Base-by-base conservation (phyloP, 2,888 invertebrate species). In the Maniola hyperantus region DNA sequence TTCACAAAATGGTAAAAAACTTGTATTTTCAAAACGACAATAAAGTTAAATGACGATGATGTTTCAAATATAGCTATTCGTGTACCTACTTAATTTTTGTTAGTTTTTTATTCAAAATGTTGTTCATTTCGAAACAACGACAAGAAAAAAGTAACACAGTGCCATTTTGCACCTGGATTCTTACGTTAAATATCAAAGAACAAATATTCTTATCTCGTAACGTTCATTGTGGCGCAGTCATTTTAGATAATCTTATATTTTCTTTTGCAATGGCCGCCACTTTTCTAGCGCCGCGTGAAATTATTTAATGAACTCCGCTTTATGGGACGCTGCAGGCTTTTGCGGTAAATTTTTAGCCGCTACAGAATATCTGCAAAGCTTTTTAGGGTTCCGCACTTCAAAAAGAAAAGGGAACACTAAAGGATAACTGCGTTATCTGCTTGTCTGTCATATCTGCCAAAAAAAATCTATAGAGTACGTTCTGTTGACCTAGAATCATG, bases 261-360 rank as follows among this genome's bases (percentile, higher is more conserved):
- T 62, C 62, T 42, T 68, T 64, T 62, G 64, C 68, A 70, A 66
- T 50, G 44, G 26, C 61, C 50, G 58, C 57, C 51, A 54, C 58
- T 61, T 59, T 57, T 63, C 64, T 70, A 65, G 68, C 66, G 58
- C 68, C 53, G 64, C 70, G 64, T 64, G 61, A 66, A 68, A 66
- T 70, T 70, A 70, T 70, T 68, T 68, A 68, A 70, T 70, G 62
- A 70, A 64, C 64, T 68, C 54, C 20, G 61, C 39, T 68, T 65
- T 70, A 70, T 64, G 65, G 63, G 55, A 57, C 63, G 55, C 65
- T 68, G 63, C 51, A 61, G 62, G 65, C 57, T 68, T 64, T 65
- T 44, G 39, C 65, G 55, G 60, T 60, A 60, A 53, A 66, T 63
- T 65, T 67, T 68, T 65, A 57, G 34, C 15, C 63, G 18, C 46